Base-by-base conservation (phyloP, 2,888 invertebrate genomes). In the Lampropteryx suffumata region DNA sequence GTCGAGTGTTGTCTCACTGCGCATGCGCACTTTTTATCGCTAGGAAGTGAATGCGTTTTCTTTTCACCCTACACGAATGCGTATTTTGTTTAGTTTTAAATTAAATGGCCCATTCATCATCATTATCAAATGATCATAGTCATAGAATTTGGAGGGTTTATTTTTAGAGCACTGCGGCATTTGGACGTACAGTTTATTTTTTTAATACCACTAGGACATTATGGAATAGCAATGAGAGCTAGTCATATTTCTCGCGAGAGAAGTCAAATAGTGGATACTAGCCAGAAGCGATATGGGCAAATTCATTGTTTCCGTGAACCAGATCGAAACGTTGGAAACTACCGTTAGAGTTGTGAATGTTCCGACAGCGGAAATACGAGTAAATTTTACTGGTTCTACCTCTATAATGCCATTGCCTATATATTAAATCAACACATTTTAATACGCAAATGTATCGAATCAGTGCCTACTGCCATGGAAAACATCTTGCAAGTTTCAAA, bases 261-360 rank as follows among this genome's bases (percentile, higher is more conserved):
- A 10, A 8, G 7, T 24, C 4, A 5, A n/a, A n/a, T n/a, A n/a
- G n/a, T n/a, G n/a, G n/a, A n/a, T n/a, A 24, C 21, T 35, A 8
- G 21, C 1, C 12, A 13, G 12, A 26, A n/a, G n/a, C 36, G 21
- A 10, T 29, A 32, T 14, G 14, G 33, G 74, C 72, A 73, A 80
- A 85, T 84, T 85, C 79, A 84, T 86, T 84, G 84, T 84, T 80
- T 76, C 42, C 77, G 74, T 81, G 81, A 82, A 85, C 82, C 83
- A 86, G 80, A 85, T 86, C 82, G 71, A 75, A 82, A 79, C 73
- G 75, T 66, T 70, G 67, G 79, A 17, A 17, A 76, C 68, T 62
- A 82, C 88, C 84, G 88, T 88, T 88, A 88, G 72, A 69, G 6
- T 24, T 73, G 81, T 78, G 75, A 84, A 79, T 72, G 81, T 65